phyloP scores from a whole-genome alignment of 2,888 invertebrate species.

The Tribolium freemani region DNA sequence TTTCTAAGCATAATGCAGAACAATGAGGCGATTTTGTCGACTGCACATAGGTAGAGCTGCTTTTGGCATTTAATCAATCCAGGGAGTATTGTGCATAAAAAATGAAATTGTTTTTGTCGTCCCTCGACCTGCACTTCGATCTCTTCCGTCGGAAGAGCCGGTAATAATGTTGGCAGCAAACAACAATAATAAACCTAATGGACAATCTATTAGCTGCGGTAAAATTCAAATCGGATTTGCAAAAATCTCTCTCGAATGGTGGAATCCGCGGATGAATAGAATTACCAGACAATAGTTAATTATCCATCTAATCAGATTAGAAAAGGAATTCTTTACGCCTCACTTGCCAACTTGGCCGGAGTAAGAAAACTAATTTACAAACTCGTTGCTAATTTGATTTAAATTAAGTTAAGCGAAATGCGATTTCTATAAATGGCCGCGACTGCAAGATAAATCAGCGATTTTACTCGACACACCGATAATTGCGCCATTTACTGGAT shows the following conservation, averaged over 20 bases:
- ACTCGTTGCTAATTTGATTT: conserved; percentile 65
- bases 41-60: conserved; percentile 30
- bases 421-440: conserved; percentile 55
- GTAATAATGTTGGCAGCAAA: background rate
- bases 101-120: conserved; percentile 1
- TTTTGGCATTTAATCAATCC: conserved; percentile 33
- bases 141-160: background rate
- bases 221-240: conserved; percentile 34
- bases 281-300: conserved; percentile 65
- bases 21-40: conserved; percentile 27
- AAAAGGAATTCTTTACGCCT: conserved; percentile 64
- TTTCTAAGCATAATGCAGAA: conserved; percentile 28
- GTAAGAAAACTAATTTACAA: conserved; percentile 66
- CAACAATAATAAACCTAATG: conserved; percentile 3
- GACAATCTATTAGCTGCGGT: background rate
- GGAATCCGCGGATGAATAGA: conserved; percentile 22
- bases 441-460: conserved; percentile 49
- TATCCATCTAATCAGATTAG: conserved; percentile 65
- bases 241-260: conserved; percentile 29
- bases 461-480: conserved; percentile 45
- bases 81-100: conserved; percentile 8
- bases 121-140: background rate
- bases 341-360: conserved; percentile 55
- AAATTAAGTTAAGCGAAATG: conserved; percentile 63
- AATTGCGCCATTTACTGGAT: conserved; percentile 47